A percentile compares a stretch with the other conserved stretches of the same genome.
Evolutionary conservation across 1,140 invertebrate species (phyloP).

Genomic region (Campoletis sonorensis): DNA sequence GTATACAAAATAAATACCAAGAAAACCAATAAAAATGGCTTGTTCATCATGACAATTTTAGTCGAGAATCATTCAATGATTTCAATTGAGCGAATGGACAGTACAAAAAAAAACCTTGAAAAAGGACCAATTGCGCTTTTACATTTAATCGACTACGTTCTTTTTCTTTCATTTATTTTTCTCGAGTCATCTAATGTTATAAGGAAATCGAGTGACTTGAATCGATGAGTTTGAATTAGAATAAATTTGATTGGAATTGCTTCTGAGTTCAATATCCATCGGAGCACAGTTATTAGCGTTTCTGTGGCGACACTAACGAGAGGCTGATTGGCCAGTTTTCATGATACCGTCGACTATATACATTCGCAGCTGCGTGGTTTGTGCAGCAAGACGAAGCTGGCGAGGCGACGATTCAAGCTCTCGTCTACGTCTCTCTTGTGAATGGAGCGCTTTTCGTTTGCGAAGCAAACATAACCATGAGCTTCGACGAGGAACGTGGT

Average conservation of each 20-base stretch:
- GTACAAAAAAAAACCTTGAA: no score
- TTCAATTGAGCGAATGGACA: no score
- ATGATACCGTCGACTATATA: background rate
- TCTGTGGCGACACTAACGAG: conserved; percentile 10
- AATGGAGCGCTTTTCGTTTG: background rate
- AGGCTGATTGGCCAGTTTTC: conserved; percentile 19
- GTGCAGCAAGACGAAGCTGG: background rate
- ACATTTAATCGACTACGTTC: no score
- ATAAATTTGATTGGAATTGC: no score
- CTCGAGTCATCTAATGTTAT: no score
- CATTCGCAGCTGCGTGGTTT: background rate
- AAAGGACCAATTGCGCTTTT: no score
- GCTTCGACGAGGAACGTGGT: background rate
- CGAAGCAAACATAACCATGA: conserved; percentile 14
- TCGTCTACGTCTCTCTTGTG: background rate
- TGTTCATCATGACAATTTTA: no score
- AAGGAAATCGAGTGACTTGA: no score
- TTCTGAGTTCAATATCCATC: background rate
- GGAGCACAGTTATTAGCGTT: conserved; percentile 7
- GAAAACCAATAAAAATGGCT: background rate
- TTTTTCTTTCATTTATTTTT: no score
- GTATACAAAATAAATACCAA: background rate
- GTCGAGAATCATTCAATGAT: no score
- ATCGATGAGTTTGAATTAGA: no score
- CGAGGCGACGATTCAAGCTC: conserved; percentile 16